These are phyloP conservation scores for Origma solitaria DNA, from an alignment of 2,113 vertebrate species.

Conservation along the genomic window DNA sequence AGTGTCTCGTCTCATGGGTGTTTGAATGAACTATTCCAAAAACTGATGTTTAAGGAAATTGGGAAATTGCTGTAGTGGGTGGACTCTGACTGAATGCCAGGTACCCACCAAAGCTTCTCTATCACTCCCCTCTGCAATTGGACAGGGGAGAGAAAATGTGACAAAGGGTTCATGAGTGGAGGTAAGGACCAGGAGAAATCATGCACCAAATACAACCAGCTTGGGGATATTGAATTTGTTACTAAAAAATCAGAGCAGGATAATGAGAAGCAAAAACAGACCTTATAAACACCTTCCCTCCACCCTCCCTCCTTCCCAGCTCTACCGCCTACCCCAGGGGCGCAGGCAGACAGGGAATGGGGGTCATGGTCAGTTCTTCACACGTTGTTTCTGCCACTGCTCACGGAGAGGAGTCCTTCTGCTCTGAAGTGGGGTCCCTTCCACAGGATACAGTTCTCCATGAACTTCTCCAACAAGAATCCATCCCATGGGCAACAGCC, in stretches of 20 bases:
- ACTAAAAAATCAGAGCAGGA: neutral
- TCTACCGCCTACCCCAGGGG: fast-evolving
- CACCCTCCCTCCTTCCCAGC: neutral
- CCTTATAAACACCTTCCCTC: neutral
- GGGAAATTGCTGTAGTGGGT: neutral
- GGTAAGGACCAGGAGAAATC: fast-evolving
- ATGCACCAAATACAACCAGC: neutral
- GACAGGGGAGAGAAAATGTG: neutral
- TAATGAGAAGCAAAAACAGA: neutral
- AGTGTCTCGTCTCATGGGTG: neutral
- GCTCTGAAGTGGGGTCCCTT: neutral
- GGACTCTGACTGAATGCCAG: neutral
- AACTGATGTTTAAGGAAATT: neutral
- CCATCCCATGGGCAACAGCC: too few species aligned
- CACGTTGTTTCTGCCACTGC: neutral
- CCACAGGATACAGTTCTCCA: fast-evolving
- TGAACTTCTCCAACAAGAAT: fast-evolving
- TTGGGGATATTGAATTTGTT: neutral
- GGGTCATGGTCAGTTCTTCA: too few species aligned
- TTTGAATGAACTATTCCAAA: neutral
- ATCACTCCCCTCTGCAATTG: neutral
- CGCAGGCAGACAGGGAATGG: neutral
- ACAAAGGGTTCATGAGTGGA: neutral
- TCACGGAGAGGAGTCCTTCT: neutral
- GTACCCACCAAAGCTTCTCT: neutral